These are phyloP conservation scores for Gymnoscopelus microlampas DNA, from an alignment of 2,797 vertebrate genomes.

Conservation along the genomic window DNA sequence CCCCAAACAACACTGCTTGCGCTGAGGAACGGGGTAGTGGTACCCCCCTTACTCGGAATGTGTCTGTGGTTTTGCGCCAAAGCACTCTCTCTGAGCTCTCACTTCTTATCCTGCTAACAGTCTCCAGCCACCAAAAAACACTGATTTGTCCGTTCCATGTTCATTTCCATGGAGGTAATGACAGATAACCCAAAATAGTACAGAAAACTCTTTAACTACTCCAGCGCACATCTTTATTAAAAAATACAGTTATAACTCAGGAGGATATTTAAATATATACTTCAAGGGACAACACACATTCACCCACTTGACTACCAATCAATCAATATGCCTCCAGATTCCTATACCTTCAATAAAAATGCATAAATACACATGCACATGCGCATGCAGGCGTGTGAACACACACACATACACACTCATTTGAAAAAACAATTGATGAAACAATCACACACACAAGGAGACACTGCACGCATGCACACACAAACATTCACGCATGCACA, in stretches of 20 bases:
- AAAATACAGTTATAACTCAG: too few species aligned
- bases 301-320: too few species aligned
- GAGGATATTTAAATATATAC: too few species aligned
- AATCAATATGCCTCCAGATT: too few species aligned
- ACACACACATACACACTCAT: neutral
- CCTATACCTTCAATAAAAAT: too few species aligned
- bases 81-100: slow-evolving; percentile 62
- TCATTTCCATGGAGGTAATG: slow-evolving; percentile 64
- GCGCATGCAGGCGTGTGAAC: neutral
- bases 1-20: slow-evolving; percentile 76
- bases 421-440: neutral
- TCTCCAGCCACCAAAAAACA: slow-evolving; percentile 63
- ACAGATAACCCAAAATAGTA: slow-evolving; percentile 48
- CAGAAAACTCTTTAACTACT: neutral
- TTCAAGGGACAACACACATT: too few species aligned
- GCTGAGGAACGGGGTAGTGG: slow-evolving; percentile 64
- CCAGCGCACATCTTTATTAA: too few species aligned
- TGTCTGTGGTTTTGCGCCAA: slow-evolving; percentile 69
- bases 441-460: too few species aligned
- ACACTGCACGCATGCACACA: neutral
- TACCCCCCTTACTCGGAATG: slow-evolving; percentile 63
- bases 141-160: slow-evolving; percentile 67
- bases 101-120: slow-evolving; percentile 61
- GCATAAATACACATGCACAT: neutral
- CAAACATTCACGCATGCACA: neutral